Evolutionary conservation across 37 sponge, comb jelly and placozoan genomes (phyloP).

Genomic region (Petrosia ficiformis): DNA sequence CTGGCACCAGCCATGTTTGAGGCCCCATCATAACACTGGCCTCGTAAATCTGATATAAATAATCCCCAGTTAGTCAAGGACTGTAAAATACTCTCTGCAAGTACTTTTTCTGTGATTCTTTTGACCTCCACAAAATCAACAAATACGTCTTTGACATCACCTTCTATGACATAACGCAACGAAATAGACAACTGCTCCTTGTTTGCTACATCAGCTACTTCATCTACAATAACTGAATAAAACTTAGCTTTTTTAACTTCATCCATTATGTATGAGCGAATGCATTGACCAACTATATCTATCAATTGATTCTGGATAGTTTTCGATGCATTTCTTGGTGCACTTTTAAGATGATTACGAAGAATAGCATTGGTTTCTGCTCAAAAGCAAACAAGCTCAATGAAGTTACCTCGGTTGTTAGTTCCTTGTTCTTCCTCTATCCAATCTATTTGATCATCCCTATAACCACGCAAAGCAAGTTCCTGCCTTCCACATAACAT

Average conservation of each 20-base stretch:
- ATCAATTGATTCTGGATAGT: conserved; percentile 69
- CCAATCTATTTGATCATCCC: conserved; percentile 11
- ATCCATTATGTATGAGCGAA: conserved; percentile 12
- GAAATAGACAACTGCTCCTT: conserved; percentile 48
- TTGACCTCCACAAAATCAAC: conserved; percentile 51
- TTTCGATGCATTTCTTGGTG: conserved; percentile 50
- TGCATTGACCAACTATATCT: conserved; percentile 20
- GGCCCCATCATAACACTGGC: conserved; percentile 35
- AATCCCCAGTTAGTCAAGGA: conserved; percentile 1
- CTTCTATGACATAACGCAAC: conserved; percentile 25
- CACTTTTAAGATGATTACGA: conserved; percentile 19
- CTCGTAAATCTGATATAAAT: conserved; percentile 22
- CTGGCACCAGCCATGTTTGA: conserved; percentile 50
- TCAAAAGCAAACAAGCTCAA: conserved; percentile 12
- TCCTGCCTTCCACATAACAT: conserved; percentile 65
- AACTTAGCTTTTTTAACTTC: conserved; percentile 35
- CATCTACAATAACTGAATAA: conserved; percentile 59
- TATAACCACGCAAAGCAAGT: conserved; percentile 9
- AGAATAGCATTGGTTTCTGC: conserved; percentile 1
- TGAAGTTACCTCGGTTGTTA: conserved; percentile 10
- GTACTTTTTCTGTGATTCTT: conserved; percentile 23
- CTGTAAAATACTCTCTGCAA: conserved; percentile 18
- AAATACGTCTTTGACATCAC: conserved; percentile 24
- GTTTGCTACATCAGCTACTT: conserved; percentile 49
- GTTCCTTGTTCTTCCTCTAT: not conserved